These are phyloP conservation scores for Buphagus erythrorhynchus DNA, from an alignment of 2,797 vertebrate species.

Conservation along the genomic window DNA sequence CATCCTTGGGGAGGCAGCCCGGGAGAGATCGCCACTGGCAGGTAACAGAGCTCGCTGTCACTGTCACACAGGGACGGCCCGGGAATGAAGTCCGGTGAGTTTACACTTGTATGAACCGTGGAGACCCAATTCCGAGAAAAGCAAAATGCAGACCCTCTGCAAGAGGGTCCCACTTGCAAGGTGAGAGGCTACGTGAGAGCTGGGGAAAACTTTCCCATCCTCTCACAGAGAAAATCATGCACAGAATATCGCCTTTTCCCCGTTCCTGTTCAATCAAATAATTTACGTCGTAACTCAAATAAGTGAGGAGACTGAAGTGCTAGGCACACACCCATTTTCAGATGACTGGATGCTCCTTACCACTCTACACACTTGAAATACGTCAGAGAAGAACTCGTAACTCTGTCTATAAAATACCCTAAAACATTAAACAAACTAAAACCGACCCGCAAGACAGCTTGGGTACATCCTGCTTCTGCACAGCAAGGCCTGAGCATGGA, in stretches of 20 bases:
- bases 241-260: neutral
- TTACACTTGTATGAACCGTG: rapidly evolving
- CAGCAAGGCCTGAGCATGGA: neutral
- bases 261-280: rapidly evolving
- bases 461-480: neutral
- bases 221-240: neutral
- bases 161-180: neutral
- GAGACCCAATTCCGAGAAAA: rapidly evolving
- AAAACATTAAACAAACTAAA: neutral
- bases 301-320: neutral
- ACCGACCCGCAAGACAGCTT: neutral
- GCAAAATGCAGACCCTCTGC: neutral
- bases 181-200: neutral
- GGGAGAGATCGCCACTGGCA: neutral
- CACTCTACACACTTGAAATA: neutral
- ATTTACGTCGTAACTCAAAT: neutral
- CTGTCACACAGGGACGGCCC: neutral
- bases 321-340: neutral
- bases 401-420: neutral
- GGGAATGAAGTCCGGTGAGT: neutral
- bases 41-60: neutral
- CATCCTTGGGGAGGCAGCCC: neutral
- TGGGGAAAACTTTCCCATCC: neutral
- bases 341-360: neutral
- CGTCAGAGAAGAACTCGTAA: neutral